Conservation (phyloP, 1,140 invertebrate genomes). For the Macrocentrus cingulum region DNA sequence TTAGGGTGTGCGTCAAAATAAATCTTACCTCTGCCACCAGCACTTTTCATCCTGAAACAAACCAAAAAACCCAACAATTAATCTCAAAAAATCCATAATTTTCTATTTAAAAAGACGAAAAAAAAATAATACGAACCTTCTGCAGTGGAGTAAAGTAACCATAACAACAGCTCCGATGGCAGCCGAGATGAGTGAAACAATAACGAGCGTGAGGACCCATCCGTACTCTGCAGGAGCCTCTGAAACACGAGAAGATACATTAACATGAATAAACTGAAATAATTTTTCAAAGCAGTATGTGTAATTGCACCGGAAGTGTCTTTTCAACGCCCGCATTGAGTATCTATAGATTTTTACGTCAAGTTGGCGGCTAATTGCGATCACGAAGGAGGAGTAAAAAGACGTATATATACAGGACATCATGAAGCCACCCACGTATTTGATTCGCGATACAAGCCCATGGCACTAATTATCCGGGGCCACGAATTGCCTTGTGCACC, state of each 20-base stretch:
- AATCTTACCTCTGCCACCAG: conserved; percentile 51
- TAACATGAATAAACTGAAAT: not conserved
- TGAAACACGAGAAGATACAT: conserved; percentile 27
- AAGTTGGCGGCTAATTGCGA: conserved; percentile 26
- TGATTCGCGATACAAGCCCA: conserved; percentile 25
- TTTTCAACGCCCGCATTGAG: not conserved
- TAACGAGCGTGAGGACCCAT: conserved; percentile 60
- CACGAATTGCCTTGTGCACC: conserved; percentile 28
- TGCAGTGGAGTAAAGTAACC: conserved; percentile 60
- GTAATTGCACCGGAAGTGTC: conserved; percentile 7
- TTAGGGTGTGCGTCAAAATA: not conserved
- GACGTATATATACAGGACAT: not conserved
- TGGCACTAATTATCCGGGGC: conserved; percentile 26
- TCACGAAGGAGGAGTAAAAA: conserved; percentile 11
- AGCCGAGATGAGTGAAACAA: conserved; percentile 61
- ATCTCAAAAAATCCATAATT: not conserved
- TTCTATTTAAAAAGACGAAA: not conserved
- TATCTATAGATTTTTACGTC: conserved; percentile 1
- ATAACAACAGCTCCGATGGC: conserved; percentile 61
- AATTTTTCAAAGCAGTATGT: not conserved
- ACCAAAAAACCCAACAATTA: conserved; percentile 28
- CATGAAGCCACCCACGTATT: conserved; percentile 28
- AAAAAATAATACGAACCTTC: conserved; percentile 50
- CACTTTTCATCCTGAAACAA: conserved; percentile 53
- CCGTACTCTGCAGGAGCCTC: conserved; percentile 58